Conservation (phyloP, 2,888 invertebrate genomes). For the Pasiphila rectangulata region DNA sequence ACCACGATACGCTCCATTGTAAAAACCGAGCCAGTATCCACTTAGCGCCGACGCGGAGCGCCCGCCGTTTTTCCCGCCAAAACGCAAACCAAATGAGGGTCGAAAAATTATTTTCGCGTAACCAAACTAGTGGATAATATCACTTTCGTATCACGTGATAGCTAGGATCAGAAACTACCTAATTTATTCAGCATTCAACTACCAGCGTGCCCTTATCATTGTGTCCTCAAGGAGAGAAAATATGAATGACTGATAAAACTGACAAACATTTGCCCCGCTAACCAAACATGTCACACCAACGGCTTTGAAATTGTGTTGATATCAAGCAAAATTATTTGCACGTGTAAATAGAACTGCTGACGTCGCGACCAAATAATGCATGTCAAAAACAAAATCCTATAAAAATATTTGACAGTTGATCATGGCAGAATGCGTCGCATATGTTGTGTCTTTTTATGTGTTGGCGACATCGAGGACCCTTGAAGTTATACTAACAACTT, state of each 20-base stretch:
- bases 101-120: too few species aligned
- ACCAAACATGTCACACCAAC: constrained; percentile 23
- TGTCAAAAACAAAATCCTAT: constrained; percentile 47
- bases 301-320: constrained; percentile 18
- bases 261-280: constrained; percentile 23
- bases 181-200: neutral
- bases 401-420: constrained; percentile 49
- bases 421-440: constrained; percentile 56
- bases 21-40: too few species aligned
- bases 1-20: too few species aligned
- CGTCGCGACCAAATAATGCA: constrained; percentile 12
- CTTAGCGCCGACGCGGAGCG: too few species aligned
- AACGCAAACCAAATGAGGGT: too few species aligned
- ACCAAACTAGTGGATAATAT: too few species aligned
- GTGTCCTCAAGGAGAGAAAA: constrained; percentile 24
- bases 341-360: constrained; percentile 9
- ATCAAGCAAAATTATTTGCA: constrained; percentile 29
- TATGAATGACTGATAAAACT: constrained; percentile 28
- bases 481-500: constrained; percentile 57
- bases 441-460: constrained; percentile 64
- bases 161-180: neutral
- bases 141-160: neutral
- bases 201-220: constrained; percentile 10
- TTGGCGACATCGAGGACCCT: constrained; percentile 67
- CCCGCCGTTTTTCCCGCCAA: too few species aligned